Conservation (phyloP, 2,888 invertebrate genomes). For the Lithophane socia region DNA sequence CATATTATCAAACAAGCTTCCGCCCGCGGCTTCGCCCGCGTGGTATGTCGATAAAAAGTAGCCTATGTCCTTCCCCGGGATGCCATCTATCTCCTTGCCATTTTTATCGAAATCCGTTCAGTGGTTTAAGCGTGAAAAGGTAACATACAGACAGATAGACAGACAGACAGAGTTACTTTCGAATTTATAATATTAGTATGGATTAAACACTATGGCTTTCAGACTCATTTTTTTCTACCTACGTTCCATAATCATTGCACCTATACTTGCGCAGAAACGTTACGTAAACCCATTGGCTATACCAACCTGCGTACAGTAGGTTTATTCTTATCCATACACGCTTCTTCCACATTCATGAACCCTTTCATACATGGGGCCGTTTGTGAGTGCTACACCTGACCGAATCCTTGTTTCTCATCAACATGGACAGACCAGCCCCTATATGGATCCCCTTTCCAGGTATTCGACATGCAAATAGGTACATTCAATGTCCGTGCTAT, state of each 20-base stretch:
- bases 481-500: not conserved
- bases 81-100: too few relatives aligned
- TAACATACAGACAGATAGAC: too few relatives aligned
- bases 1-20: too few relatives aligned
- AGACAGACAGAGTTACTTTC: too few relatives aligned
- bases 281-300: not conserved
- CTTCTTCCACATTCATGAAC: constrained; percentile 37
- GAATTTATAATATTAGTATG: too few relatives aligned
- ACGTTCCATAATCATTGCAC: not conserved
- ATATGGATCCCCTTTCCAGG: constrained; percentile 1
- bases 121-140: too few relatives aligned
- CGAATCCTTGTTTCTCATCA: constrained; percentile 42
- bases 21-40: too few relatives aligned
- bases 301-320: not conserved
- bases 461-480: constrained; percentile 1
- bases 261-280: not conserved
- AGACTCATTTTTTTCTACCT: not conserved
- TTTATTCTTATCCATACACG: constrained; percentile 4
- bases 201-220: too few relatives aligned
- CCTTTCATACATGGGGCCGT: constrained; percentile 34
- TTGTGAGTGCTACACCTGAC: constrained; percentile 21
- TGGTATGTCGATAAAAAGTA: too few relatives aligned
- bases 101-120: too few relatives aligned
- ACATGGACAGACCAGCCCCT: not conserved
- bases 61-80: too few relatives aligned